phyloP scores from a whole-genome alignment of 2,888 invertebrate species.

The Drosophila nigricruria region DNA sequence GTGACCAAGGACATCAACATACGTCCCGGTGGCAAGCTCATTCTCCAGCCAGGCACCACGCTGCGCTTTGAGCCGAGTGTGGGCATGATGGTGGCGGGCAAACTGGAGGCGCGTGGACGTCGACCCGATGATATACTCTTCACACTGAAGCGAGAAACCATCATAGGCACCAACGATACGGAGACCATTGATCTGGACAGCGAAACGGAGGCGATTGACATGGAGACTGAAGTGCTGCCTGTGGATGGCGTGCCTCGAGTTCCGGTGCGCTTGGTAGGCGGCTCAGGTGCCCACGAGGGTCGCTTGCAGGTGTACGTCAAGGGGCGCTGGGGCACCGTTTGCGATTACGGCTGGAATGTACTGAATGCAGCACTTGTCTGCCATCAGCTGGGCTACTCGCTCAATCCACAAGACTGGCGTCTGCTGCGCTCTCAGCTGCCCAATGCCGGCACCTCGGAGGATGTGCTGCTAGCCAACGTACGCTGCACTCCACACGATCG shows the following conservation, averaged over 20 bases:
- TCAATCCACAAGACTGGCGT: slow-evolving; percentile 97
- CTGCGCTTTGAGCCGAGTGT: slow-evolving; percentile 96
- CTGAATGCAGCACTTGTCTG: slow-evolving; percentile 96
- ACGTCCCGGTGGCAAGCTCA: slow-evolving; percentile 95
- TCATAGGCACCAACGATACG: slow-evolving; percentile 88
- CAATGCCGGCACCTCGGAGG: slow-evolving; percentile 90
- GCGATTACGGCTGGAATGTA: slow-evolving; percentile 98
- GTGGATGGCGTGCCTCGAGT: slow-evolving; percentile 88
- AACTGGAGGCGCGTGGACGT: slow-evolving; percentile 92
- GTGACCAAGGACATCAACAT: slow-evolving; percentile 98
- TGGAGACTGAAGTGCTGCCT: slow-evolving; percentile 87
- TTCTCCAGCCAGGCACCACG: slow-evolving; percentile 94
- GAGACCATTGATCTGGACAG: slow-evolving; percentile 86
- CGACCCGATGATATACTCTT: slow-evolving; percentile 92
- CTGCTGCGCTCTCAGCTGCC: slow-evolving; percentile 94
- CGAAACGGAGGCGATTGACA: slow-evolving; percentile 79
- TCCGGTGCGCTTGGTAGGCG: slow-evolving; percentile 93
- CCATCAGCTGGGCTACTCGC: slow-evolving; percentile 95
- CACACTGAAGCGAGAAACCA: slow-evolving; percentile 91
- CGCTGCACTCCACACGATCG: slow-evolving; percentile 95
- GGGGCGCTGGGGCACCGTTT: slow-evolving; percentile 98
- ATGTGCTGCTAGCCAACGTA: slow-evolving; percentile 93
- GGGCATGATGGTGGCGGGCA: slow-evolving; percentile 98
- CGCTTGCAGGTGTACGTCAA: slow-evolving; percentile 93
- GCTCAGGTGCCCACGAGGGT: slow-evolving; percentile 93